Conservation (phyloP, 1,140 invertebrate species). For the Antheraea pernyi region DNA sequence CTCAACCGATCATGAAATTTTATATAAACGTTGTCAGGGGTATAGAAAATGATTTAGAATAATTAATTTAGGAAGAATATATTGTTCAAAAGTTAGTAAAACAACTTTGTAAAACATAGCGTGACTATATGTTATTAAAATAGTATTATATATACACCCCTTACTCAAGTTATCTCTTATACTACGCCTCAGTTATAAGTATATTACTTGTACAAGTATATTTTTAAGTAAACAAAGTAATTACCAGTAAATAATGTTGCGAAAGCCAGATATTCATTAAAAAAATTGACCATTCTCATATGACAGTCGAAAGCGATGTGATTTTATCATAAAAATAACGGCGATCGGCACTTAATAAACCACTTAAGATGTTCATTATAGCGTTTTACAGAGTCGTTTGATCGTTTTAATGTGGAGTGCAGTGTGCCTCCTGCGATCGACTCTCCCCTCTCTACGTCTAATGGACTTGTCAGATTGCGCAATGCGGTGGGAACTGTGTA, state of each 20-base stretch:
- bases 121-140: too few relatives aligned
- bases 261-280: slow-evolving; percentile 23
- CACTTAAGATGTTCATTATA: slow-evolving; percentile 72
- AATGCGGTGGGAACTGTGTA: slow-evolving; percentile 52
- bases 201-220: too few relatives aligned
- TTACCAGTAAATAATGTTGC: slow-evolving; percentile 7
- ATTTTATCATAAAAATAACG: slow-evolving; percentile 68
- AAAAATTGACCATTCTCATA: slow-evolving; percentile 16
- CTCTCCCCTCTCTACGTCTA: slow-evolving; percentile 38
- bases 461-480: slow-evolving; percentile 71
- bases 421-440: slow-evolving; percentile 37
- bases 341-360: slow-evolving; percentile 70
- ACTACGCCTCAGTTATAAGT: too few relatives aligned
- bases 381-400: slow-evolving; percentile 53
- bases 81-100: too few relatives aligned
- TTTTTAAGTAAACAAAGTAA: not conserved
- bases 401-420: slow-evolving; percentile 62
- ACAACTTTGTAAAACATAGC: too few relatives aligned
- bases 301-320: slow-evolving; percentile 36
- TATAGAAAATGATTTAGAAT: too few relatives aligned
- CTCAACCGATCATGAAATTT: too few relatives aligned
- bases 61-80: too few relatives aligned
- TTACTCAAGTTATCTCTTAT: too few relatives aligned
- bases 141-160: too few relatives aligned
- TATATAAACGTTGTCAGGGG: too few relatives aligned